A percentile compares a stretch with the other conserved stretches of the same genome.
Conservation (phyloP, 2,113 vertebrate species). For the Pyxicephalus adspersus region DNA sequence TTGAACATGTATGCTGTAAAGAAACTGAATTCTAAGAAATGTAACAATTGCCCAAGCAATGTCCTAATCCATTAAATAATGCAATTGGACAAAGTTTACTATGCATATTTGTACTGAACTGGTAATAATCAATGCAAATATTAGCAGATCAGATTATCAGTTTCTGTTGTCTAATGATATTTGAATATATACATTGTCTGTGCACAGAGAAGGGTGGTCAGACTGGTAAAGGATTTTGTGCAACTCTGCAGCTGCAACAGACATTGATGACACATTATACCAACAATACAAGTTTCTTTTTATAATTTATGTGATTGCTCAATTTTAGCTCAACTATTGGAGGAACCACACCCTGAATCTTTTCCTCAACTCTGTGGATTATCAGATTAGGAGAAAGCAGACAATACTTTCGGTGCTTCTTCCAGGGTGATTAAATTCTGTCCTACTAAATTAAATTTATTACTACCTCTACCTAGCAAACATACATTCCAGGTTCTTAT, state of each 20-base stretch:
- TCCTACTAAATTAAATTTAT: not conserved
- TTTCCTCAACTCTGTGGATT: slow-evolving; percentile 24
- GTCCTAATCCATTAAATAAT: no score
- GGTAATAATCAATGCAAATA: no score
- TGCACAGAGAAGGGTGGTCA: no score
- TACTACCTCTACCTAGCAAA: not conserved
- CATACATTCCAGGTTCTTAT: not conserved
- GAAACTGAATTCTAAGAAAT: no score
- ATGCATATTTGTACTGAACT: no score
- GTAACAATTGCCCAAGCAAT: no score
- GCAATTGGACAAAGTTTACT: no score
- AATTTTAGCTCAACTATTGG: not conserved
- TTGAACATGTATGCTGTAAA: no score
- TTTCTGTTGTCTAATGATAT: no score
- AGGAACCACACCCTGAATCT: slow-evolving; percentile 40
- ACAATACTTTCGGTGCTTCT: not conserved
- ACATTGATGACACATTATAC: not conserved
- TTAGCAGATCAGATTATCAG: no score
- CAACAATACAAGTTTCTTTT: not conserved
- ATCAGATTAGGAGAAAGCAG: slow-evolving; percentile 27
- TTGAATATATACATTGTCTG: no score
- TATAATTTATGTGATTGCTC: not conserved
- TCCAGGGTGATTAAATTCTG: not conserved
- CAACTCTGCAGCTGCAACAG: not conserved
- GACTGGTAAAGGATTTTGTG: no score